phyloP scores from a whole-genome alignment of 1,140 invertebrate species.

The Drosophila pachea region DNA sequence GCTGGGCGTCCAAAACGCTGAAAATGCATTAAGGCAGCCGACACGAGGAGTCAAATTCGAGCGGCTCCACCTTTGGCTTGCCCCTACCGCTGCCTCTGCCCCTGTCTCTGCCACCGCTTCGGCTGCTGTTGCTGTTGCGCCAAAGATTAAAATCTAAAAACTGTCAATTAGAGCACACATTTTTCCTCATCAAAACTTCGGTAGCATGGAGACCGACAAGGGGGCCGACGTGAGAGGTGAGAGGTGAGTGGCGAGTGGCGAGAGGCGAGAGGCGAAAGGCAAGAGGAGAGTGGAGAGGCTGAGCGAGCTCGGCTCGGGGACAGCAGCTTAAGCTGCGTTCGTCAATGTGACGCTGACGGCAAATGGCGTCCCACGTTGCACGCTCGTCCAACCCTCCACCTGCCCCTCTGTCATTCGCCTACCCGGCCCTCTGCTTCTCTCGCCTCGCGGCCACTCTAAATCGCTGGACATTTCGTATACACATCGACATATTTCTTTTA shows the following conservation, averaged over 20 bases:
- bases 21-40: constrained; percentile 67
- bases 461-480: constrained; percentile 66
- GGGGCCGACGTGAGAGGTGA: too few relatives aligned
- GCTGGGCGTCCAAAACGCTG: constrained; percentile 64
- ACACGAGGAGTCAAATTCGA: constrained; percentile 57
- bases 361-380: constrained; percentile 64
- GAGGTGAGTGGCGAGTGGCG: too few relatives aligned
- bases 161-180: constrained; percentile 77
- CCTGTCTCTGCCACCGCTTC: constrained; percentile 7
- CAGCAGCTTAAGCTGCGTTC: constrained; percentile 54
- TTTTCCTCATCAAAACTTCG: constrained; percentile 73
- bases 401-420: background rate
- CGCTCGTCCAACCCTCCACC: background rate
- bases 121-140: constrained; percentile 18
- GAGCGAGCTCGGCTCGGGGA: background rate
- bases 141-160: constrained; percentile 77
- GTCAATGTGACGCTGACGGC: constrained; percentile 64
- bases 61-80: constrained; percentile 16
- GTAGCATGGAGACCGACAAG: constrained; percentile 34
- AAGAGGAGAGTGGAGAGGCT: background rate
- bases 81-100: background rate
- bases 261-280: too few relatives aligned
- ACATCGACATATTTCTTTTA: constrained; percentile 76
- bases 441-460: constrained; percentile 43
- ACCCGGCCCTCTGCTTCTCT: background rate